phyloP scores from a whole-genome alignment of 2,888 invertebrate species.

The Baronia brevicornis region DNA sequence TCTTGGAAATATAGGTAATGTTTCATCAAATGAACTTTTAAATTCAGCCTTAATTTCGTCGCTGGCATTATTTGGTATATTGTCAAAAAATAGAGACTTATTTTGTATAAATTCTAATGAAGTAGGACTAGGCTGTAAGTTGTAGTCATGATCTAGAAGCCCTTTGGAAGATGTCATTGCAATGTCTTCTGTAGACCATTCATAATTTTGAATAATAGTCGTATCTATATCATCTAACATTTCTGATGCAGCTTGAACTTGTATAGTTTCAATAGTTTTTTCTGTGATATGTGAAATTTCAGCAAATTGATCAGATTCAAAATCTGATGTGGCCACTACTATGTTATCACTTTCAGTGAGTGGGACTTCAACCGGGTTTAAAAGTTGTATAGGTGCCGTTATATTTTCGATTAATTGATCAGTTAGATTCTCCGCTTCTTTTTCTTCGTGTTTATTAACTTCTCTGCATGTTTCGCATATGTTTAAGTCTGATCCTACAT shows the following conservation, averaged over 20 bases:
- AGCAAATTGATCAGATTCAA: conserved; percentile 32
- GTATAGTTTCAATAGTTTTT: conserved; percentile 52
- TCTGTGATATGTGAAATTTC: conserved; percentile 51
- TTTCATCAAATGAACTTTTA: conserved; percentile 41
- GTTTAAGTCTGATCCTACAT: conserved; percentile 36
- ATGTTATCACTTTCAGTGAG: conserved; percentile 30
- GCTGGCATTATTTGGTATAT: conserved; percentile 44
- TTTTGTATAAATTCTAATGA: conserved; percentile 38
- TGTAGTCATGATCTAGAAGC: conserved; percentile 30
- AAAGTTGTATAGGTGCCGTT: conserved; percentile 54
- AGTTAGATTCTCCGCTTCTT: conserved; percentile 44
- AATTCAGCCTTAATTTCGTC: conserved; percentile 56
- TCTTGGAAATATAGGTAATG: conserved; percentile 27
- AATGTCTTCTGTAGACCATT: conserved; percentile 35
- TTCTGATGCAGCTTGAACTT: conserved; percentile 45
- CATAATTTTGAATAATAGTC: conserved; percentile 29
- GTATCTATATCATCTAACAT: conserved; percentile 30
- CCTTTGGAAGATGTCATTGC: conserved; percentile 17
- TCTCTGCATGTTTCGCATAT: conserved; percentile 59
- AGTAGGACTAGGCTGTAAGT: conserved; percentile 31
- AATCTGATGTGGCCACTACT: conserved; percentile 24
- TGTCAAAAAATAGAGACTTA: conserved; percentile 41
- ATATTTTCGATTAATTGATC: conserved; percentile 59
- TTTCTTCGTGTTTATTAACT: conserved; percentile 43
- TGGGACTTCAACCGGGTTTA: conserved; percentile 50